Base-by-base conservation (phyloP, 2,797 vertebrate species). In the Carduelis carduelis region DNA sequence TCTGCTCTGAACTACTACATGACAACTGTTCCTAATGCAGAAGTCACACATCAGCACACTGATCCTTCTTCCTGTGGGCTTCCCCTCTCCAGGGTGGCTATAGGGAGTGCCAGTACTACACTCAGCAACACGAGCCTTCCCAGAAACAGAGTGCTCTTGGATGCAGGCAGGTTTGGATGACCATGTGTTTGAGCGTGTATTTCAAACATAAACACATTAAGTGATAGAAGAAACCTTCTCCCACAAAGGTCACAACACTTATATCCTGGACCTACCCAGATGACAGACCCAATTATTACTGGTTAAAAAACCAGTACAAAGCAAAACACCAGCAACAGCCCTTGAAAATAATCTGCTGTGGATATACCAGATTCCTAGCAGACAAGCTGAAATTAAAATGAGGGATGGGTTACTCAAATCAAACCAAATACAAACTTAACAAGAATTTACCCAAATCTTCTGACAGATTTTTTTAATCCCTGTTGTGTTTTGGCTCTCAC, bases 401-500 rank as follows among this genome's bases (percentile, higher is more conserved):
- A 91, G 44, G 46, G 64, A 83, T 90, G 28, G 27, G 34, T 90
- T 91, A 50, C 80, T 95, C 66, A 79, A 86, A 74, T 69, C 84
- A 88, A 95, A 90, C 66, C 68, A 41, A 82, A 79, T 30, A 70
- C 2, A 2, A 91, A 90, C 37, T 56, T 83, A 82, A 91, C 1
- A 6, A 90, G 63, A 76, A 86, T 91, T 86, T 84, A 85, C 64
- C 88, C 86, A 89, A 91, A 88, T 93, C 83, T 93, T 95, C 83
- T 80, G 64, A 91, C 85, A 90, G 90, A 26, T 91, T 95, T 95
- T 95, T 96, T 84, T 77, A 95, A 96, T 96, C 88, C 93, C 94
- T 90, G 55, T 90, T 93, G 88, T 91, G 83, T 95, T 94, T 90
- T 96, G 96, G 95, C 96, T 95, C 88, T 89, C 68, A 44, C 60